Evolutionary conservation across 2,888 invertebrate genomes (phyloP), one percentile per base, ranked within the genome.

Genomic region (Latrodectus hesperus): DNA sequence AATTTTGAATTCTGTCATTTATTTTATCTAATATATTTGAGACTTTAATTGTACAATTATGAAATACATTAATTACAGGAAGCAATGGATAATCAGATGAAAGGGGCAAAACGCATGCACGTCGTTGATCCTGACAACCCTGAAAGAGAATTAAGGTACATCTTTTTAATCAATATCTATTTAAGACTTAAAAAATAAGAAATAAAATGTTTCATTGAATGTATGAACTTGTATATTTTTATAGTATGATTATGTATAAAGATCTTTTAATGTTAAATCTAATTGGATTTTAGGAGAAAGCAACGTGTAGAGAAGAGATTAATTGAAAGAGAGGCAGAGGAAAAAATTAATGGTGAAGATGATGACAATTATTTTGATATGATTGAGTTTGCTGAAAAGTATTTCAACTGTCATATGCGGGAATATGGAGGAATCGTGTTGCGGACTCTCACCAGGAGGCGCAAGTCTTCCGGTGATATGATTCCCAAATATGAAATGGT

Each of bases 401-500:
- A 96, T 93, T 98, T 97, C 93, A 98, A 98, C 92, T 95, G 95
- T 80, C 98, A 98, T 91, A 90, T 91, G 38, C 90, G 91, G 65
- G 92, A 92, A 84, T 84, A 90, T 49, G 91, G 91, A 70, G 91
- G 91, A 52, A 90, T 90, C 64, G 89, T 91, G 55, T 90, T 90
- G 85, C 80, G 90, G 75, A 91, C 91, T 1, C 83, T 91, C 53
- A 91, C 91, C 16, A 81, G 91, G 71, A 88, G 90, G 67, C 73
- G 90, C 17, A 90, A 90, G 55, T 90, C 91, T 26, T 89, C 89
- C 52, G 90, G 89, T 49, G 89, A 88, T 73, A 89, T 95, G 90
- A 94, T 98, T 55, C 96, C 97, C 6, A 97, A 97, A 91, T 96
- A 96, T 91, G 98, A 98, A 92, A 98, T 98, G 97, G 95, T 98